phyloP scores from a whole-genome alignment of 2,888 invertebrate genomes.

The Glaucopsyche alexis region DNA sequence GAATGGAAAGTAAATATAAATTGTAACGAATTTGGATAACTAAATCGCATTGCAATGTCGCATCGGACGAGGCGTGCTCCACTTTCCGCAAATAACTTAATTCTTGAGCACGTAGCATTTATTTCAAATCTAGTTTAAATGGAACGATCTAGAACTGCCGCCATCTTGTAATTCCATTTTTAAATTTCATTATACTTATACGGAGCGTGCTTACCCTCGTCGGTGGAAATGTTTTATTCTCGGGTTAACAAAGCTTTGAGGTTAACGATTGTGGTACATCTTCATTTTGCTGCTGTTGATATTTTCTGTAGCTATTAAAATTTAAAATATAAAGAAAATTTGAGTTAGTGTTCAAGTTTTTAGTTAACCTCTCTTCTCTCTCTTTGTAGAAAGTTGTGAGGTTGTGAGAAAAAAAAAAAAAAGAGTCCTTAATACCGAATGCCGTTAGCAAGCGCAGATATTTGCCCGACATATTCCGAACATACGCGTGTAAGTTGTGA shows the following conservation, averaged over 20 bases:
- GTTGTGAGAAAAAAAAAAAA: neutral
- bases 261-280: slow-evolving; percentile 2
- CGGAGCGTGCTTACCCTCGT: slow-evolving; percentile 5
- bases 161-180: slow-evolving; percentile 24
- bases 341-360: neutral
- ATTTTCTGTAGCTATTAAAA: neutral
- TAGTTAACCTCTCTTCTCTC: neutral
- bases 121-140: slow-evolving; percentile 24
- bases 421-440: neutral
- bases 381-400: neutral
- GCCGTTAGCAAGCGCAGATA: neutral
- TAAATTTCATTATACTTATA: slow-evolving; percentile 18
- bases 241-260: slow-evolving; percentile 8
- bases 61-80: slow-evolving; percentile 16
- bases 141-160: slow-evolving; percentile 21
- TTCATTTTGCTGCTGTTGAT: neutral
- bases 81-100: slow-evolving; percentile 23
- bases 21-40: slow-evolving; percentile 21
- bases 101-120: slow-evolving; percentile 28
- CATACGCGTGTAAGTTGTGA: neutral
- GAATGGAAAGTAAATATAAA: slow-evolving; percentile 8
- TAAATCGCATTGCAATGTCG: slow-evolving; percentile 11
- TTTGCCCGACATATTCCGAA: neutral
- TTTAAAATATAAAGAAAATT: neutral
- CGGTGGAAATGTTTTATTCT: slow-evolving; percentile 14